Evolutionary conservation across 2,797 vertebrate genomes (phyloP).

Genomic region (Cheirogaleus major): DNA sequence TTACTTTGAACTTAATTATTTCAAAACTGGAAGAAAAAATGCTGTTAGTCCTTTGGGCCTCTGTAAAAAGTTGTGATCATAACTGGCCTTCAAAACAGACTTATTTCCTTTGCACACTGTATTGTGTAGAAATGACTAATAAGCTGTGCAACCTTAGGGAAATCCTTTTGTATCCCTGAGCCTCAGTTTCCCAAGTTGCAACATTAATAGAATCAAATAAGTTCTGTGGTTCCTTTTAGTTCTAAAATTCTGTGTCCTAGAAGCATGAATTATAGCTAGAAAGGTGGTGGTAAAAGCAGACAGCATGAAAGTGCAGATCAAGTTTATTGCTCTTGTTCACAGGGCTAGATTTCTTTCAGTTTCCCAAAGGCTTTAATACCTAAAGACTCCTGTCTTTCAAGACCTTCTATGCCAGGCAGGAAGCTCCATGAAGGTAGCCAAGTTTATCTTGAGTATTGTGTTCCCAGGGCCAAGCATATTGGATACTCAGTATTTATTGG

Average conservation of each 20-base stretch:
- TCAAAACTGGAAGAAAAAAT: background rate
- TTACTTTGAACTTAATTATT: background rate
- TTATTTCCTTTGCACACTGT: background rate
- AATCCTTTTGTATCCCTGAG: background rate
- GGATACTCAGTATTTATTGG: background rate
- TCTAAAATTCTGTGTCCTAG: background rate
- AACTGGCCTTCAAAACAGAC: background rate
- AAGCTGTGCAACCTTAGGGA: background rate
- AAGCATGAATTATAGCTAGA: background rate
- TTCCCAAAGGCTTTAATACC: background rate
- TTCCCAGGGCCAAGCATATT: background rate
- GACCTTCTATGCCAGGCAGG: background rate
- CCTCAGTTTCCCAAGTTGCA: background rate
- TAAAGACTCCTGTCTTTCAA: background rate
- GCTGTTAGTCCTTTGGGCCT: background rate
- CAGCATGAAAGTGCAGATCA: background rate
- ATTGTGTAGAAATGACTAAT: background rate
- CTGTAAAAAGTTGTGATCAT: background rate
- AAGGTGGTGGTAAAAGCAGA: background rate
- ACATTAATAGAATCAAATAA: background rate
- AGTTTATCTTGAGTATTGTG: background rate
- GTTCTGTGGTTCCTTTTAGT: background rate
- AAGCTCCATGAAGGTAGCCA: background rate
- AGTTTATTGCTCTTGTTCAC: background rate
- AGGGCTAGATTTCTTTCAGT: slow-evolving; percentile 16